phyloP scores from a whole-genome alignment of 2,113 vertebrate genomes.

The Brienomyrus brachyistius region DNA sequence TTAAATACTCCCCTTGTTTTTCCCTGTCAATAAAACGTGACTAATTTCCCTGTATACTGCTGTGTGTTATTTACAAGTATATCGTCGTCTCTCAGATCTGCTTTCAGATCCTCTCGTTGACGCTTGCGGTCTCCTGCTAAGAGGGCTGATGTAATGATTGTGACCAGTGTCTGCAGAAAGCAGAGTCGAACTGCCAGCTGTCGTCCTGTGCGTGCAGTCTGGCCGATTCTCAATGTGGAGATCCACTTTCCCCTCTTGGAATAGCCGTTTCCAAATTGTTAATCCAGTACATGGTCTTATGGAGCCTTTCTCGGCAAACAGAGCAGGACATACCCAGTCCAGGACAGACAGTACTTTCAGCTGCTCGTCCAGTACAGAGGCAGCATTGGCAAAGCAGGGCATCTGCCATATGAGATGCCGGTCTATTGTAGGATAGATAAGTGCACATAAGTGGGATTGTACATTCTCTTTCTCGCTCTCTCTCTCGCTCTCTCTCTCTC shows the following conservation, averaged over 20 bases:
- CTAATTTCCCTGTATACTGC: slow-evolving; percentile 18
- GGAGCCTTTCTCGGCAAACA: neutral
- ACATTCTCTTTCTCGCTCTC: neutral
- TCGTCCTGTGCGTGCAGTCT: neutral
- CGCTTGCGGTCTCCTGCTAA: neutral
- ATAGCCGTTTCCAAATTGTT: neutral
- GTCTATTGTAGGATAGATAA: neutral
- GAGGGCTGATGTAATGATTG: neutral
- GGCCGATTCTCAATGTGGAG: neutral
- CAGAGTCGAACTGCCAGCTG: neutral
- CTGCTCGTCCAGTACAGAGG: neutral
- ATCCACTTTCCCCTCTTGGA: neutral
- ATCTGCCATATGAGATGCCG: neutral
- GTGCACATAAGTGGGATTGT: neutral
- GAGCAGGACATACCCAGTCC: neutral
- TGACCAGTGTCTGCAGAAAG: neutral
- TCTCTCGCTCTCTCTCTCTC: too few relatives aligned
- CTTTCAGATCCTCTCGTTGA: neutral
- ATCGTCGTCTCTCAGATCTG: neutral
- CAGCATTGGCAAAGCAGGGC: neutral
- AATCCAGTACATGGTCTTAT: neutral
- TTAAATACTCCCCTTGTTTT: slow-evolving; percentile 36
- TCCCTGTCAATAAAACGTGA: slow-evolving; percentile 33
- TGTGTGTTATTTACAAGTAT: neutral
- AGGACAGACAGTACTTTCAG: neutral